Evolutionary conservation across 2,113 vertebrate species (phyloP), one percentile per base, ranked within the genome.

Genomic region (Panthera tigris): DNA sequence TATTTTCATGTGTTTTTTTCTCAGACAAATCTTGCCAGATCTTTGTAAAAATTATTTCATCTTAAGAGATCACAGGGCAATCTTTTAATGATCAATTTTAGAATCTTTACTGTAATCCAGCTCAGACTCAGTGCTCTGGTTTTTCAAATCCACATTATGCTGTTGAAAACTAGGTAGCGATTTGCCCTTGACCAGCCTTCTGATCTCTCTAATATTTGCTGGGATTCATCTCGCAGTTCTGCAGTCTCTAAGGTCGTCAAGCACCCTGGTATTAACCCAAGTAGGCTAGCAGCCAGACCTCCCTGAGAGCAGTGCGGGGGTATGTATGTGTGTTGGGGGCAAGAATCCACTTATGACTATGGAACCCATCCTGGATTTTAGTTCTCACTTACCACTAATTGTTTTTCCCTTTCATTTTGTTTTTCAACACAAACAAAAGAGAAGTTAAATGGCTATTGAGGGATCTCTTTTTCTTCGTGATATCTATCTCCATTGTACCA

Each of bases 31-130:
- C 3, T 21, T 15, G 45, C 8, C 45, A 29, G 3, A 36, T 61
- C 36, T 93, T n/a, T 73, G 31, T 50, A 66, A 57, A 45, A 61
- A 16, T 48, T 89, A 66, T 36, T 80, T 95, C 15, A 29, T 27
- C 25, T 48, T 61, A 55, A 41, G 36, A 87, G 19, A 82, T 39
- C 21, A 78, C 3, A 80, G 15, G 12, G 14, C 50, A 45, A 48
- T 76, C 50, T 69, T 95, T 55, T 52, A 57, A 87, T 80, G 92
- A 73, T 41, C 86, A 50, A 63, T 84, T 94, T 89, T 74, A 89
- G 48, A 81, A 2, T 50, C 31, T 78, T 74, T 63, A 11, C 15
- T 84, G 3, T 29, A 73, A 61, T 73, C 33, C 73, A 1, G 31
- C 36, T 27, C 86, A 61, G 69, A 61, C 12, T 88, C 55, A 10